Evolutionary conservation across 2,113 vertebrate genomes (phyloP), one percentile per base, ranked within the genome.

Genomic region (Cochlearius cochlearius): DNA sequence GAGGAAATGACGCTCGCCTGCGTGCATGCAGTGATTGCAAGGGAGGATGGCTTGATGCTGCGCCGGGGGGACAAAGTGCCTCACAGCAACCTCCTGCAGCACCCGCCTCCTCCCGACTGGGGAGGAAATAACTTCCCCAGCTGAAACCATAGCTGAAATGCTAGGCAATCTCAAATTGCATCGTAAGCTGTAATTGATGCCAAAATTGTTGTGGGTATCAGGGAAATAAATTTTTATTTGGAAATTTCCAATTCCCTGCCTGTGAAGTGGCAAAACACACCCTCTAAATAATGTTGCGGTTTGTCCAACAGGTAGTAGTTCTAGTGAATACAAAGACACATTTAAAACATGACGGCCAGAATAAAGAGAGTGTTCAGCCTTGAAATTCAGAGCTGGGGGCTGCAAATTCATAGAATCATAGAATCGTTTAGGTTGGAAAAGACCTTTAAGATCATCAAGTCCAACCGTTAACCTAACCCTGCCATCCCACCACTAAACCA

Each of bases 1-100:
- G 38, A 94, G 93, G 95, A 95, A 96, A 88, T 88, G 62, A 87
- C 2, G 22, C 62, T 17, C 34, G 66, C 86, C 67, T 69, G 67
- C 53, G 73, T 69, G 87, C 67, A 75, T 38, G 76, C 63, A 53
- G 74, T 1, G 2, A 68, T 6, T 36, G 59, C 52, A 29, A 8
- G 52, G 53, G 26, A 56, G 75, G 50, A 52, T 0, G 5, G 39
- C 45, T 11, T 10, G 38, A 25, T 3, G 18, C 62, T 62, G 90
- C 1, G 1, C 49, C 0, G 1, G 0, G 2, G 45, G 53, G 74
- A n/a, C 58, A 79, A 32, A 12, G 39, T 64, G 93, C 84, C 49
- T 85, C 13, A 1, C 59, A 30, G 45, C 55, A 69, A 7, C 59
- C 30, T 39, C 67, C 43, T 1, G 2, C 4, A 43, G 71, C 49